Conservation (phyloP, 1,140 invertebrate genomes). For the Calephelis virginiensis region DNA sequence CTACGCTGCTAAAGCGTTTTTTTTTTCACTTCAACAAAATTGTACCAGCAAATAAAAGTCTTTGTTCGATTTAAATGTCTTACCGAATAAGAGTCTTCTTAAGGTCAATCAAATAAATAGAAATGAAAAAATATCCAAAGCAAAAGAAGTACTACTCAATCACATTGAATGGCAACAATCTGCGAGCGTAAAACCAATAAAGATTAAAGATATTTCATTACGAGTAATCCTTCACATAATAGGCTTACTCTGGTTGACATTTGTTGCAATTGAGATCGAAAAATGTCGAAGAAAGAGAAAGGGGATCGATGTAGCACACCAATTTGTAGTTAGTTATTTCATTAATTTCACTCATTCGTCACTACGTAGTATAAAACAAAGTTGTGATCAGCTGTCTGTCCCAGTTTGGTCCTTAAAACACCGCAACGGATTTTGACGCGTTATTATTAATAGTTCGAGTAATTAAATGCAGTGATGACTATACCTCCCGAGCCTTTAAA, state of each 20-base stretch:
- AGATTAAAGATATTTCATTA: slow-evolving; percentile 77
- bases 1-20: too few species aligned
- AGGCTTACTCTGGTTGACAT: slow-evolving; percentile 68
- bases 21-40: too few species aligned
- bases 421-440: too few species aligned
- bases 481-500: too few species aligned
- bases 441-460: too few species aligned
- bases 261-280: slow-evolving; percentile 54
- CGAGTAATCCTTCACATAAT: slow-evolving; percentile 66
- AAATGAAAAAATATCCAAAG: slow-evolving; percentile 32
- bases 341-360: too few species aligned
- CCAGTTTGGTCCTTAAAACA: too few species aligned
- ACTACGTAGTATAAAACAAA: too few species aligned
- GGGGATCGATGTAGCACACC: background rate
- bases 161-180: slow-evolving; percentile 45
- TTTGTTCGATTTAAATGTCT: background rate
- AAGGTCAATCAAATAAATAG: background rate
- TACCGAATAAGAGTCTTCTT: slow-evolving; percentile 24
- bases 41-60: background rate
- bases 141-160: slow-evolving; percentile 53
- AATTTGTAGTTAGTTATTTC: too few species aligned
- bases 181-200: slow-evolving; percentile 54
- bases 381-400: too few species aligned
- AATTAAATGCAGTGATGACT: too few species aligned
- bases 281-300: slow-evolving; percentile 1